Base-by-base conservation (phyloP, 1,140 invertebrate species). In the Anastrepha ludens region DNA sequence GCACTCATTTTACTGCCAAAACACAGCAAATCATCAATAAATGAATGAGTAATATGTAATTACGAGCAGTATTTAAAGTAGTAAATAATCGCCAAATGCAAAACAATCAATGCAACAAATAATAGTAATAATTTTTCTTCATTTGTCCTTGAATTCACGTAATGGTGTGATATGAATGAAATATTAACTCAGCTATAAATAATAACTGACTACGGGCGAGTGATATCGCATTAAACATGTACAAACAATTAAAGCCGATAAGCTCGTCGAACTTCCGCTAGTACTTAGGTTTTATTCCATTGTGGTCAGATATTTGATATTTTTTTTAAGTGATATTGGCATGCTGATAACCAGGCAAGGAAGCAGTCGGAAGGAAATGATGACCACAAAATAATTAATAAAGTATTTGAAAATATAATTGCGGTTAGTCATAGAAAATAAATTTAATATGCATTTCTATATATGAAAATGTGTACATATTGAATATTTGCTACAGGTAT, bases 251-350 rank as follows among this genome's bases (percentile, higher is more conserved):
- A 67, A 67, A 20, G 29, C 39, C 39, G 65, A 67, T 67, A 67
- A 67, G 65, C 65, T 41, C 65, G 39, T 29, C 65, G 65, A 67
- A 41, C 65, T 67, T 67, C 65, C 65, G 65, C 65, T 67, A 39
- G 65, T 67, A 58, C 55, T 7, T 58, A 13, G 7, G 55, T 39
- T 67, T 13, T 39, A 41, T 41, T 13, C 65, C 20, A 41, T 20
- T 67, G 65, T 29, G 65, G 65, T 67, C 20, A 29, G 65, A 67
- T 67, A 29, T 67, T 67, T 67, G 65, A 67, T 67, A 58, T 8
- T 8, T 58, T 8, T 8, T 58, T 58, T 8, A 8, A 58, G 55
- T 41, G 65, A 11, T 67, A 29, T 41, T n/a, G 5, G 8, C 29
- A 4, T 41, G 39, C 11, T 41, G 65, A 41, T 67, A 39, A 67